These are phyloP conservation scores for Cyanoramphus novaezelandiae DNA, from an alignment of 2,113 vertebrate genomes.

Conservation along the genomic window DNA sequence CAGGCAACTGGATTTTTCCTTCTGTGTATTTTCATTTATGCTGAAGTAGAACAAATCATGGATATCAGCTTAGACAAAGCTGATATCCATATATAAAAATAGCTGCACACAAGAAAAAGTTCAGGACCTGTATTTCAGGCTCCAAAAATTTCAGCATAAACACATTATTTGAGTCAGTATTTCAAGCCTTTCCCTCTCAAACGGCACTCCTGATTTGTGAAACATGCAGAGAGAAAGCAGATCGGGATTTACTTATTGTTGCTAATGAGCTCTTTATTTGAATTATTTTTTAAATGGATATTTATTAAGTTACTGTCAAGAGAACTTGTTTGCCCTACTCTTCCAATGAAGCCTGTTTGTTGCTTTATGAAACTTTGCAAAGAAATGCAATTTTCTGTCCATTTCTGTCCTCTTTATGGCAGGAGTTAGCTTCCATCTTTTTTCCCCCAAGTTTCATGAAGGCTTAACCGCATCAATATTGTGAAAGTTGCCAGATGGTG, in stretches of 20 bases:
- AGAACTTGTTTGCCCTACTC: neutral
- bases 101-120: no score
- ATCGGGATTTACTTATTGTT: neutral
- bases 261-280: neutral
- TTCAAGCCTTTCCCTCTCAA: neutral
- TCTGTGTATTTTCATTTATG: neutral
- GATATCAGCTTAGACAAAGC: neutral
- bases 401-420: neutral
- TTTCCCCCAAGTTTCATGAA: neutral
- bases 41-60: neutral
- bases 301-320: neutral
- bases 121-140: neutral
- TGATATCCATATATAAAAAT: no score
- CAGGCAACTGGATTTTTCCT: neutral
- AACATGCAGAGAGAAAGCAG: neutral
- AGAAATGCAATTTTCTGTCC: neutral
- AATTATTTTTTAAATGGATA: neutral
- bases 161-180: neutral
- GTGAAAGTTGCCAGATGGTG: neutral
- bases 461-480: fast-evolving
- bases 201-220: neutral
- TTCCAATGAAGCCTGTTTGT: neutral
- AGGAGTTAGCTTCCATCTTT: neutral
- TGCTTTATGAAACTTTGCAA: neutral
- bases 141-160: neutral